Percentiles rank a stretch among this genome's conserved stretches.
Evolutionary conservation across 2,888 invertebrate species (phyloP).

Genomic region (Yponomeuta plumbellus): DNA sequence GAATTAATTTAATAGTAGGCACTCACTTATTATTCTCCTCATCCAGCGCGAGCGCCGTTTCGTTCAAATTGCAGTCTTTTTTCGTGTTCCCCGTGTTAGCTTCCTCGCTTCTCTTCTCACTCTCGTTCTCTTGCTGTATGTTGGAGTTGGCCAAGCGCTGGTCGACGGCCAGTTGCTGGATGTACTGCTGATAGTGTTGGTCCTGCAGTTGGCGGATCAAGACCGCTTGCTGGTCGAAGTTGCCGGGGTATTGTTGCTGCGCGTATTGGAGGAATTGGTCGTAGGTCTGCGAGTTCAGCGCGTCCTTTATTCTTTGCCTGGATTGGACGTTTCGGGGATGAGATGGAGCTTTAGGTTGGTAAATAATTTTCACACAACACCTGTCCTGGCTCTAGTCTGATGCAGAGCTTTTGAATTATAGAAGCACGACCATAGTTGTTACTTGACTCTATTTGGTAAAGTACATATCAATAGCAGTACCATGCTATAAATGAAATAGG

Average conservation of each 20-base stretch:
- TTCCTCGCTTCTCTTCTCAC: slow-evolving; percentile 28
- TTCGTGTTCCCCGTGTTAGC: slow-evolving; percentile 31
- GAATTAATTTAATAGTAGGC: too few species aligned
- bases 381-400: too few species aligned
- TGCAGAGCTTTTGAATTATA: too few species aligned
- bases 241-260: slow-evolving; percentile 92
- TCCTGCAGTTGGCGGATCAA: slow-evolving; percentile 97
- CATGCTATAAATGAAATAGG: too few species aligned
- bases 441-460: too few species aligned
- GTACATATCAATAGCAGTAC: too few species aligned
- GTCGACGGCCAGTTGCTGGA: slow-evolving; percentile 89
- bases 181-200: slow-evolving; percentile 99
- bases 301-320: slow-evolving; percentile 93
- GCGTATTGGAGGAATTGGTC: slow-evolving; percentile 92
- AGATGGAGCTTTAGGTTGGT: too few species aligned
- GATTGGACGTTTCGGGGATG: slow-evolving; percentile 26
- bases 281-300: slow-evolving; percentile 95
- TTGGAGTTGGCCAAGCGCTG: slow-evolving; percentile 36
- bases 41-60: slow-evolving; percentile 32
- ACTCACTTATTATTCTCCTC: slow-evolving; percentile 54
- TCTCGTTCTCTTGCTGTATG: slow-evolving; percentile 30
- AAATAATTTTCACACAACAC: background rate
- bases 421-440: too few species aligned
- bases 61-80: slow-evolving; percentile 55
- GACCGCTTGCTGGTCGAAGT: slow-evolving; percentile 93